Conservation (phyloP, 64 coral and sea anemone species). For the Montipora capricornis region DNA sequence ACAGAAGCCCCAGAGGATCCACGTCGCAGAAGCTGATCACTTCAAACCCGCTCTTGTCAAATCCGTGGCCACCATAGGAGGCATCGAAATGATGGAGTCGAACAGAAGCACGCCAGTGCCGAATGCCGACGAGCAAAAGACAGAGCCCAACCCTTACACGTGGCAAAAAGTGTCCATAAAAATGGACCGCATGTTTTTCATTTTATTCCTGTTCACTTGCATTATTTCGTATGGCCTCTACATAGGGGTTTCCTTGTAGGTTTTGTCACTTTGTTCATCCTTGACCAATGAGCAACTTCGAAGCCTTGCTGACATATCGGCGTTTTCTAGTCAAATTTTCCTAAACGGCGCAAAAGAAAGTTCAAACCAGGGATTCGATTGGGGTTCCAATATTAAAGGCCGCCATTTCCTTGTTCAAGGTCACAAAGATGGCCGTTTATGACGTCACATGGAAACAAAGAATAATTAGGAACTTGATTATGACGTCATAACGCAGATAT, state of each 20-base stretch:
- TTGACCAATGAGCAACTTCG: not conserved
- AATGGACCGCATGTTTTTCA: constrained; percentile 29
- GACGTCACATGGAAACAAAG: too few relatives aligned
- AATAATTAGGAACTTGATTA: too few relatives aligned
- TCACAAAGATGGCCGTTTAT: too few relatives aligned
- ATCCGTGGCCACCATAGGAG: not conserved
- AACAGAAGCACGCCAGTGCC: not conserved
- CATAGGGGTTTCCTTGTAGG: not conserved
- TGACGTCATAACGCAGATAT: too few relatives aligned
- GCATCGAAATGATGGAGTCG: not conserved
- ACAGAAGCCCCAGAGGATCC: not conserved
- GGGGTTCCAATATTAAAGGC: too few relatives aligned
- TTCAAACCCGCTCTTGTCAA: not conserved
- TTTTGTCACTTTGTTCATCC: not conserved
- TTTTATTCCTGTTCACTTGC: not conserved
- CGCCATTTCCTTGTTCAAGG: too few relatives aligned
- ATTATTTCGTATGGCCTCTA: not conserved
- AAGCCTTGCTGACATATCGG: not conserved
- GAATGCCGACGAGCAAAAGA: not conserved
- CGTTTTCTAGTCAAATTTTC: too few relatives aligned
- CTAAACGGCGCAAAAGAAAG: too few relatives aligned
- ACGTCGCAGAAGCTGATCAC: not conserved
- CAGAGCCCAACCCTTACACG: not conserved
- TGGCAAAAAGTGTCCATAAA: constrained; percentile 29
- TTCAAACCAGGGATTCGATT: too few relatives aligned